Base-by-base conservation (phyloP, 2,797 vertebrate species). In the Sebastes dallii region DNA sequence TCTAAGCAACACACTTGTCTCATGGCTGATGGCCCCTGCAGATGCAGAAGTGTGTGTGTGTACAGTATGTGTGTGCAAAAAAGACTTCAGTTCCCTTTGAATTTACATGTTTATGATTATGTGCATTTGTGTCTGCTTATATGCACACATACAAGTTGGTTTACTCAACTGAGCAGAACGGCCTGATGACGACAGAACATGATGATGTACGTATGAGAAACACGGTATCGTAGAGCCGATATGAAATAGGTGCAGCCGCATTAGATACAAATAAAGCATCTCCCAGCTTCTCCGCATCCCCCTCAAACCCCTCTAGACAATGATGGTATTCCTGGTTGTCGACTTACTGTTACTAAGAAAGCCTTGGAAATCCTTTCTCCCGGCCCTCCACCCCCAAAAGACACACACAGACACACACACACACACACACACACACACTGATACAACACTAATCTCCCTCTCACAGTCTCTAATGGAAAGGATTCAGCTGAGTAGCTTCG, bases 381-480 rank as follows among this genome's bases (percentile, higher is more conserved):
- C 29, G 52, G 79, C 80, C 78, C 76, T 89, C 81, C 78, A 86
- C 88, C 89, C 83, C 85, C 76, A 74, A 88, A 91, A 79, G 64
- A 77, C 72, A 77, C 75, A 82, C 68, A 67, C 82, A 74, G 61
- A 79, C 54, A 72, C 50, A 60, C 30, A 34, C 32, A 10, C 30
- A 9, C 30, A 56, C 29, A 80, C 77, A 30, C 30, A 34, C 11
- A 56, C 30, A 80, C 77, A 76, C 65, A 66, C 72, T 67, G 83
- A 90, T 94, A 92, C 86, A 92, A 91, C 85, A 90, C 89, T 95
- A 94, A 94, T 94, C 94, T 93, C 86, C 85, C 80, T 92, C 89
- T 92, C 89, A 90, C 91, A 88, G 90, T 88, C 88, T 93, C 91
- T 93, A 93, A 94, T 94, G 87, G 91, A 92, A 92, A 89, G 87